phyloP scores from a whole-genome alignment of 1,140 invertebrate species.

The Atopsyche davidsoni region DNA sequence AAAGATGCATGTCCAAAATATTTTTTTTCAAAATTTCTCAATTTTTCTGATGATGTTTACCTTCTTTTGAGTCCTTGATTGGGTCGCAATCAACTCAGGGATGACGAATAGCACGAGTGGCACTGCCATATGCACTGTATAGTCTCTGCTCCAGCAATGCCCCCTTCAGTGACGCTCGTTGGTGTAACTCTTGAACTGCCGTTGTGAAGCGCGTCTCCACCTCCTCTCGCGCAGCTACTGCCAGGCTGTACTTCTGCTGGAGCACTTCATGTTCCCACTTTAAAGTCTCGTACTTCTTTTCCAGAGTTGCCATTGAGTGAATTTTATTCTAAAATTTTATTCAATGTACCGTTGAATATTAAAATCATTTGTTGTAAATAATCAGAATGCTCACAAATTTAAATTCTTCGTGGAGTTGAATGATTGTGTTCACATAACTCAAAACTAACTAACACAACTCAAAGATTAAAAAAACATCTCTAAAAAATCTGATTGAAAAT shows the following conservation, averaged over 20 bases:
- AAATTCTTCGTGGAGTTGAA: neutral
- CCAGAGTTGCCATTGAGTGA: conserved; percentile 45
- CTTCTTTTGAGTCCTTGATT: too few relatives aligned
- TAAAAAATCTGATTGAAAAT: too few relatives aligned
- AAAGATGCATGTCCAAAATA: too few relatives aligned
- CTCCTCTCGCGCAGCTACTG: conserved; percentile 67
- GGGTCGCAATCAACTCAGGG: too few relatives aligned
- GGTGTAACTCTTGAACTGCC: conserved; percentile 78
- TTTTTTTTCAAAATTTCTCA: too few relatives aligned
- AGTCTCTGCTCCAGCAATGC: conserved; percentile 36
- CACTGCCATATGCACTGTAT: too few relatives aligned
- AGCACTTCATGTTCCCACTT: conserved; percentile 68
- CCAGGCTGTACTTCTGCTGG: conserved; percentile 67
- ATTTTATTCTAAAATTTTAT: conserved; percentile 61
- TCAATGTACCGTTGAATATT: conserved; percentile 20
- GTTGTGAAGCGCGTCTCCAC: conserved; percentile 74
- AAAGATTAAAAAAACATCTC: too few relatives aligned
- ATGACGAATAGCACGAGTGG: too few relatives aligned
- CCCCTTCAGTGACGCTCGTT: conserved; percentile 60
- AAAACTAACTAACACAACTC: neutral
- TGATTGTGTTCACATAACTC: neutral
- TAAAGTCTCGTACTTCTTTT: conserved; percentile 67
- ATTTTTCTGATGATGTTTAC: too few relatives aligned
- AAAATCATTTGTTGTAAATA: conserved; percentile 5
- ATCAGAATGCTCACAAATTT: neutral